phyloP scores from a whole-genome alignment of 2,113 vertebrate genomes.

The Thalassarche chlororhynchos region DNA sequence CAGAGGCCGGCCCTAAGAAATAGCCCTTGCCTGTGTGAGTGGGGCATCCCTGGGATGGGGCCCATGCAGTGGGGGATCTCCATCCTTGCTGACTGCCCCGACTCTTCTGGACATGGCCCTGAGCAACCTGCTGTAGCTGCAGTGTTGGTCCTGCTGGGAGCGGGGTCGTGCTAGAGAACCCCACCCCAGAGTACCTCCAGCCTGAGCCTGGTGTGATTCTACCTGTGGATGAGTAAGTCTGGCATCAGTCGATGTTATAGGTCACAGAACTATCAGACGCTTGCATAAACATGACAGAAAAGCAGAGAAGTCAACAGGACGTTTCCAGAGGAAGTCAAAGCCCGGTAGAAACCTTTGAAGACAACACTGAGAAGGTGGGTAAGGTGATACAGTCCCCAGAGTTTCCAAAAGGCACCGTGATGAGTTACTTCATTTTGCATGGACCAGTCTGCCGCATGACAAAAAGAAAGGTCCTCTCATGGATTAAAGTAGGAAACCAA shows the following conservation, averaged over 20 bases:
- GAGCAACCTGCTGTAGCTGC: background rate
- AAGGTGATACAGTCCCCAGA: background rate
- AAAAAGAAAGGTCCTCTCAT: background rate
- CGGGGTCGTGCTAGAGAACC: rapidly evolving
- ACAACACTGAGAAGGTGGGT: background rate
- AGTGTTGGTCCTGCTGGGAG: background rate
- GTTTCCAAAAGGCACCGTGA: background rate
- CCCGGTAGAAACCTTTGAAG: background rate
- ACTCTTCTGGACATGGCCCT: background rate
- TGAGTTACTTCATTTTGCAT: background rate
- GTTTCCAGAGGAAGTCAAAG: background rate
- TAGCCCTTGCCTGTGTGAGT: background rate
- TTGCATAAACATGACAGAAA: background rate
- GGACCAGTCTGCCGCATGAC: background rate
- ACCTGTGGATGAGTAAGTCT: background rate
- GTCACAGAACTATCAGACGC: background rate
- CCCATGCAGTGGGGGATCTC: background rate
- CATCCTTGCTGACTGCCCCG: background rate
- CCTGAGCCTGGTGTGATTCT: background rate
- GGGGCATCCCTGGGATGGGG: no score
- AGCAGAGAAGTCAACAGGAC: background rate
- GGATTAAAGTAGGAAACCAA: background rate
- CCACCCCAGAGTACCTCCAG: background rate
- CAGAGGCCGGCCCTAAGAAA: background rate
- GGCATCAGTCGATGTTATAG: background rate